A percentile compares a stretch with the other conserved stretches of the same genome.
phyloP scores from a whole-genome alignment of 2,797 vertebrate genomes.

The Centroberyx gerrardi region DNA sequence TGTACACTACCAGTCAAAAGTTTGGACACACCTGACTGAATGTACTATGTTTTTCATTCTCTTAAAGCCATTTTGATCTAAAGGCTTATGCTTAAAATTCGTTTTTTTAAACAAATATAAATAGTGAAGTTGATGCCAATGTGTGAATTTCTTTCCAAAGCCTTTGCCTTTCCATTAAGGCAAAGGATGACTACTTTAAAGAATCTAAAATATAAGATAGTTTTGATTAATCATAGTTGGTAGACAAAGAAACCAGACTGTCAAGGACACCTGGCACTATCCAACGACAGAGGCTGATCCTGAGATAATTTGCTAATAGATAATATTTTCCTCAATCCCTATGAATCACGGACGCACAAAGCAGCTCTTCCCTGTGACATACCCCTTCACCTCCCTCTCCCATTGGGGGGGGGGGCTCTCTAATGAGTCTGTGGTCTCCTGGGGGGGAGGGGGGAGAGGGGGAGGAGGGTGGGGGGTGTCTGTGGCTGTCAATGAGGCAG shows the following conservation, averaged over 20 bases:
- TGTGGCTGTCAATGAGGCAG: slow-evolving; percentile 54
- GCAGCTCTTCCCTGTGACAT: slow-evolving; percentile 16
- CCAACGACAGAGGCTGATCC: background rate
- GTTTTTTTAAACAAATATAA: too few species aligned
- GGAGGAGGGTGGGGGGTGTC: background rate
- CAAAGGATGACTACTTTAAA: too few species aligned
- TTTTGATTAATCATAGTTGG: background rate
- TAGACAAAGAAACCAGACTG: background rate
- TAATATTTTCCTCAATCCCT: slow-evolving; percentile 28
- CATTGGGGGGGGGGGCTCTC: slow-evolving; percentile 23
- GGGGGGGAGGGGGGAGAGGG: slow-evolving; percentile 7
- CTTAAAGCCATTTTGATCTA: too few species aligned
- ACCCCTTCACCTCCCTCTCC: slow-evolving; percentile 37
- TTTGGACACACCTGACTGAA: too few species aligned
- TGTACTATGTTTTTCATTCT: too few species aligned
- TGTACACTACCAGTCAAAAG: background rate
- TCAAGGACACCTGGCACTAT: slow-evolving; percentile 16
- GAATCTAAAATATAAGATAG: too few species aligned
- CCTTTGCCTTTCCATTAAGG: too few species aligned
- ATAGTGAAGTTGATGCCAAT: too few species aligned
- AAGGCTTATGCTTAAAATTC: too few species aligned
- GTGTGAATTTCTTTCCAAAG: too few species aligned
- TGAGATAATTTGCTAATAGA: background rate
- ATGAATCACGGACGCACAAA: slow-evolving; percentile 17
- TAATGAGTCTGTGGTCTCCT: slow-evolving; percentile 65